Base-by-base conservation (phyloP, 53 echinoderm and acorn worm genomes). In the Echinarachnius parma region DNA sequence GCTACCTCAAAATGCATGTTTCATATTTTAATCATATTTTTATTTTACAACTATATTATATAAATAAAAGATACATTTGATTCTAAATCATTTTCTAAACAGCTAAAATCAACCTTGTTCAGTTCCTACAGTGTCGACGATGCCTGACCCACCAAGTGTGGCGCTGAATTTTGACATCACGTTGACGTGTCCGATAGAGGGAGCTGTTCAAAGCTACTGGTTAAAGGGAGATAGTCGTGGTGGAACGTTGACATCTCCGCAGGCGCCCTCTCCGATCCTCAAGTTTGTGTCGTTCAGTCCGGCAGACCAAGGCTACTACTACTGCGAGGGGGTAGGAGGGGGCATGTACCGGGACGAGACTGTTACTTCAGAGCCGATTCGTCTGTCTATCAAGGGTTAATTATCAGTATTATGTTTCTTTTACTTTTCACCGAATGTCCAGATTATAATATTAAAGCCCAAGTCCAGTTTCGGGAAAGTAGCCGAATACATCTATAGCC, bases 261-360 rank as follows among this genome's bases (percentile, higher is more conserved):
- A 54, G 3, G 22, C 34, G 1, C 74, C 74, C 4, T 72, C 74
- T 0, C 39, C 74, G 1, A 21, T 76, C 23, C 50, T 75, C 16
- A 34, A 58, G 27, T 82, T 82, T 42, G 24, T 34, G 8, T 21
- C 31, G 2, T 74, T 62, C 15, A 21, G 16, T 2, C 30, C 61
- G 4, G 29, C 5, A 14, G 92, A 87, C 56, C 78, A 77, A 62
- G 92, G 92, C 1, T 49, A 76, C 0, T 92, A 87, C 62, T 36
- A 54, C 34, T 92, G 92, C 32, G 78, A 83, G 20, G 92, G 87
- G 7, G 42, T 10, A 11, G 92, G 92, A 4, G 92, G 87, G 3
- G 77, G 48, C 5, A 45, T 31, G 8, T 86, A 48, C 60, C 28
- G 18, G 0, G 64, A 87, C 28, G 37, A n/a, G 42, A 66, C 35